Evolutionary conservation across 1,140 invertebrate genomes (phyloP), one percentile per base, ranked within the genome.

Genomic region (Drusus annulatus): DNA sequence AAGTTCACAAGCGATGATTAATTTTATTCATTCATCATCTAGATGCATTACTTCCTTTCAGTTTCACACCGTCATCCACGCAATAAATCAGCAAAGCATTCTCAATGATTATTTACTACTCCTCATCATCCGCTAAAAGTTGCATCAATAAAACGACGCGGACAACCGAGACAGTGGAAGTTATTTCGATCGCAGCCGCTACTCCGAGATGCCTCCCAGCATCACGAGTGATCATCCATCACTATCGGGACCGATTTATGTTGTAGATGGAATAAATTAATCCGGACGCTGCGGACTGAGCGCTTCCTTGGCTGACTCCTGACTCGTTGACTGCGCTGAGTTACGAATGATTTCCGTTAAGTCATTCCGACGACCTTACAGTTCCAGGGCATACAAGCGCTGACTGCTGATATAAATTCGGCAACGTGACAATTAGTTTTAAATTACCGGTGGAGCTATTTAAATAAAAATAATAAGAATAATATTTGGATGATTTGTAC

Each of bases 281-380:
- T 75, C 58, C 28, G 78, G 76, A 78, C 60, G 25, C 68, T 68
- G 78, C 19, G 68, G 78, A 79, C 68, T 73, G 78, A 79, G 52
- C 31, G 21, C 21, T 25, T 63, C 62, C 19, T 56, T 56, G 54
- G 19, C n/a, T 7, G 36, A 45, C 8, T 45, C 36, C 36, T 45
- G 36, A 45, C 36, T 60, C 63, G 76, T 36, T 78, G 3, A 36
- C n/a, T 60, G 78, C 62, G 45, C 50, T 69, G 76, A 78, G 23
- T 78, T 69, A 78, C 45, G 19, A 36, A 50, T 28, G 74, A 76
- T 56, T 76, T 76, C 74, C 74, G 74, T 76, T 76, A 21, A 23
- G 31, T 74, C 69, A 74, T 74, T 74, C 23, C 31, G 17, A 21
- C 10, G 68, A 23, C 68, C 68, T 51, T 1, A 36, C 4, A 8